phyloP scores from a whole-genome alignment of 37 sponge, comb jelly and placozoan genomes.

The Chondrilla cf. caribensis region DNA sequence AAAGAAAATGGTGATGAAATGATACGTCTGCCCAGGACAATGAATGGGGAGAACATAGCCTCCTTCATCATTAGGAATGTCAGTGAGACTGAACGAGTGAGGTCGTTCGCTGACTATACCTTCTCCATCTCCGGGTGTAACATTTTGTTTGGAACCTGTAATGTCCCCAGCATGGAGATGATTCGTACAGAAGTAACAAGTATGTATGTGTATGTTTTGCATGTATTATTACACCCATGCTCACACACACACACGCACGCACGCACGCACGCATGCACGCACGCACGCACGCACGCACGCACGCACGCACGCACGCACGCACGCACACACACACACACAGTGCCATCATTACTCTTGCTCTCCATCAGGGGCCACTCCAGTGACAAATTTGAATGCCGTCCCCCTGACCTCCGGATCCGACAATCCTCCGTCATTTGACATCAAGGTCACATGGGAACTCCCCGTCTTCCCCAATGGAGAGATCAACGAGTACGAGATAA shows the following conservation, averaged over 20 bases:
- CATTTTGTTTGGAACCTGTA: no score
- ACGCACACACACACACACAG: slow-evolving; percentile 12
- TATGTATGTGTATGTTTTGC: no score
- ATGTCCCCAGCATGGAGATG: no score
- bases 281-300: slow-evolving; percentile 15
- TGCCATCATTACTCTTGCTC: no score
- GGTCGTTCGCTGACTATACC: not conserved
- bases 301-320: slow-evolving; percentile 8
- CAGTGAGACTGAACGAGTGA: not conserved
- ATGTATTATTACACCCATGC: no score
- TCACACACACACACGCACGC: slow-evolving; percentile 16
- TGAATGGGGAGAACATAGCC: not conserved
- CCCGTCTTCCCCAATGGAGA: slow-evolving; percentile 8
- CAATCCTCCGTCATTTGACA: not conserved
- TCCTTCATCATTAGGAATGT: not conserved
- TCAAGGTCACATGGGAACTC: slow-evolving; percentile 5
- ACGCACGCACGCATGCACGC: slow-evolving; percentile 7
- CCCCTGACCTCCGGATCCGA: not conserved
- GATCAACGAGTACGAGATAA: not conserved
- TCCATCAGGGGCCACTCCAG: slow-evolving; percentile 15
- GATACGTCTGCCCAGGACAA: not conserved
- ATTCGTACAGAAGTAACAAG: no score
- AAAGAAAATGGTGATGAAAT: not conserved
- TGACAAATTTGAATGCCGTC: not conserved
- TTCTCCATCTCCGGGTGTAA: not conserved